A percentile compares a stretch with the other conserved stretches of the same genome.
Conservation (phyloP, 2,797 vertebrate genomes). For the Gorsachius magnificus region DNA sequence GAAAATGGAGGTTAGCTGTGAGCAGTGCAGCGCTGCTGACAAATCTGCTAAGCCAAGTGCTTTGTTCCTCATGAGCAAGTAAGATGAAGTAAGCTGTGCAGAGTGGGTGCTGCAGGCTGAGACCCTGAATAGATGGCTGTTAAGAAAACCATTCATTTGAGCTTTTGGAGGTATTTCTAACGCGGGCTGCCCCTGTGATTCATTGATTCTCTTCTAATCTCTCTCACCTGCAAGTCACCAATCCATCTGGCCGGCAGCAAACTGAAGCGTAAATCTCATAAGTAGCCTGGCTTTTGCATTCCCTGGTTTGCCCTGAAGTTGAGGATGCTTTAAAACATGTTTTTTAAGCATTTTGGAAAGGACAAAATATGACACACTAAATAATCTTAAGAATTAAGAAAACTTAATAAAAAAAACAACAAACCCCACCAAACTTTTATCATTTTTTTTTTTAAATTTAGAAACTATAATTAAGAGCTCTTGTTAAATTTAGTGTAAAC, state of each 20-base stretch:
- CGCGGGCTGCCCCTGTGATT: neutral
- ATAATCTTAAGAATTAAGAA: neutral
- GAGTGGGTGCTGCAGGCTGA: neutral
- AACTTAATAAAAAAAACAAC: neutral
- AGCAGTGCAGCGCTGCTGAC: neutral
- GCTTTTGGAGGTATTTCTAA: neutral
- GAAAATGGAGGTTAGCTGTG: conserved; percentile 10
- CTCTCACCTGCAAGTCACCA: conserved; percentile 20
- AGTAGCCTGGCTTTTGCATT: neutral
- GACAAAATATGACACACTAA: neutral
- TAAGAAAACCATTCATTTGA: conserved; percentile 17
- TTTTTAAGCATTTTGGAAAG: conserved; percentile 13
- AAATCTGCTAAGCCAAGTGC: neutral
- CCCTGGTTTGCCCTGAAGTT: neutral
- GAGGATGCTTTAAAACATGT: neutral
- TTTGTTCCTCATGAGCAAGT: conserved; percentile 32
- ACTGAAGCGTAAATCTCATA: neutral
- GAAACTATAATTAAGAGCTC: neutral
- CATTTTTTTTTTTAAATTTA: neutral
- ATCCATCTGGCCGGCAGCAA: neutral
- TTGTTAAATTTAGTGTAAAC: neutral
- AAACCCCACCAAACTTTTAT: neutral
- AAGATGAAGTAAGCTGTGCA: conserved; percentile 24
- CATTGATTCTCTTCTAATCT: conserved; percentile 18
- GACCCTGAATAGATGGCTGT: neutral